A percentile compares a stretch with the other conserved stretches of the same genome.
Evolutionary conservation across 1,140 invertebrate genomes (phyloP).

Genomic region (Agraylea sexmaculata): DNA sequence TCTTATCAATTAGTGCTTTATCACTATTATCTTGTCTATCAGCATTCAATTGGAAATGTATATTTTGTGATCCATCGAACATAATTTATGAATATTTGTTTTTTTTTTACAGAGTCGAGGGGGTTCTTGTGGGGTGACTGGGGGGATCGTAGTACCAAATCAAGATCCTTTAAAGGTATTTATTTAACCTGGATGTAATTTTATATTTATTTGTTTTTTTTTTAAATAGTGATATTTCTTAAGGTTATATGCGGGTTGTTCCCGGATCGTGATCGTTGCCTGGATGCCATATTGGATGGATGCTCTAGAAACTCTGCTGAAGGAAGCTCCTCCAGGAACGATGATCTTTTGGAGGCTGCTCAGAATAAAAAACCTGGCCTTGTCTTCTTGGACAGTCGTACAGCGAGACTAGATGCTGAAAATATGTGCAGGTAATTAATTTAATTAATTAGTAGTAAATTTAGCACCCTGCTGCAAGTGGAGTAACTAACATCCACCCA

Average conservation of each 20-base stretch:
- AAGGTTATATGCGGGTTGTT: slow-evolving; percentile 19
- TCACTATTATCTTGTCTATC: no score
- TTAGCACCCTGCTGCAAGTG: background rate
- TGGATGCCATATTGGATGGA: slow-evolving; percentile 12
- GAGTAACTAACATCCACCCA: no score
- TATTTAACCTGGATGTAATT: background rate
- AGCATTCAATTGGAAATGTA: no score
- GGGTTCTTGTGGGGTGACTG: slow-evolving; percentile 11
- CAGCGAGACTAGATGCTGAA: slow-evolving; percentile 14
- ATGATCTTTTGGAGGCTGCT: slow-evolving; percentile 15
- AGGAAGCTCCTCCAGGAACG: slow-evolving; percentile 5
- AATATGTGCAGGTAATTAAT: slow-evolving; percentile 17
- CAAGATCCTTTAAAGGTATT: slow-evolving; percentile 18
- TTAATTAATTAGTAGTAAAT: background rate
- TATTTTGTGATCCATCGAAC: no score
- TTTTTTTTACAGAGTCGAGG: slow-evolving; percentile 20
- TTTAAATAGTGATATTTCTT: slow-evolving; percentile 3
- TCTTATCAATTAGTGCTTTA: no score
- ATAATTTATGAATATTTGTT: background rate
- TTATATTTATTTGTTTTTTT: background rate
- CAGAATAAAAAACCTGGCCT: slow-evolving; percentile 10
- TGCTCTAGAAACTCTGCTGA: slow-evolving; percentile 12
- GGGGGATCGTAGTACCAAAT: slow-evolving; percentile 13
- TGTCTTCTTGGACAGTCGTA: slow-evolving; percentile 13
- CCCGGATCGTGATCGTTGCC: slow-evolving; percentile 16